A percentile compares a stretch with the other conserved stretches of the same genome.
Evolutionary conservation across 2,888 invertebrate species (phyloP).

Genomic region (Sinelater perroti): DNA sequence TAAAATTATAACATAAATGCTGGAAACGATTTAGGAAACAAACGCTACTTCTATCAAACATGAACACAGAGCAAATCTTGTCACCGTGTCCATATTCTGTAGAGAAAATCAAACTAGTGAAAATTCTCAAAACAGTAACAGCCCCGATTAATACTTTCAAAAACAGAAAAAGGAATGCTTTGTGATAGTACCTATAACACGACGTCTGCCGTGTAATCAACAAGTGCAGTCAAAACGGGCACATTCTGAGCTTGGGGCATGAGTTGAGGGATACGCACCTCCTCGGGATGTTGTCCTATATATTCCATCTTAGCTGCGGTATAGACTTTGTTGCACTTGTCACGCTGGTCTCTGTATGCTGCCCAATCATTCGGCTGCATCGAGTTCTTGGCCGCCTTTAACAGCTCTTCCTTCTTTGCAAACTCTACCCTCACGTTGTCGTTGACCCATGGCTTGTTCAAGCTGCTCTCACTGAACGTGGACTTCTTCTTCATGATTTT

Average conservation of each 20-base stretch:
- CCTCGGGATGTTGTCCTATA: conserved; percentile 63
- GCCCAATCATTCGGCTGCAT: conserved; percentile 66
- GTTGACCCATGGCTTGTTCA: conserved; percentile 68
- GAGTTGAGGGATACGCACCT: conserved; percentile 63
- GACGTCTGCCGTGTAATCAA: conserved; percentile 62
- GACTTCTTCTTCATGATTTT: conserved; percentile 49
- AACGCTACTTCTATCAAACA: background rate
- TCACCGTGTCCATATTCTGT: background rate
- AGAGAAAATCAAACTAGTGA: background rate
- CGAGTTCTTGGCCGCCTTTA: conserved; percentile 60
- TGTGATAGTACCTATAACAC: conserved; percentile 58
- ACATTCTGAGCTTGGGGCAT: conserved; percentile 59
- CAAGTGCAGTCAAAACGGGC: conserved; percentile 57
- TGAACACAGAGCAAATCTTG: background rate
- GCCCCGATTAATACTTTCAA: conserved; percentile 21
- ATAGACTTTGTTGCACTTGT: conserved; percentile 67
- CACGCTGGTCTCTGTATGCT: conserved; percentile 66
- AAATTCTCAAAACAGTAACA: background rate
- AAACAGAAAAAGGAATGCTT: conserved; percentile 38
- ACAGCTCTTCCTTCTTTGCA: conserved; percentile 64
- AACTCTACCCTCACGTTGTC: conserved; percentile 66
- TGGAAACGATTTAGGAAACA: background rate
- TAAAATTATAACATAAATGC: conserved; percentile 10
- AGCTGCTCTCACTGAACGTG: conserved; percentile 51
- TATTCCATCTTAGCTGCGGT: conserved; percentile 65